These are phyloP conservation scores for Marmota monax DNA, from an alignment of 2,113 vertebrate species.

Conservation along the genomic window DNA sequence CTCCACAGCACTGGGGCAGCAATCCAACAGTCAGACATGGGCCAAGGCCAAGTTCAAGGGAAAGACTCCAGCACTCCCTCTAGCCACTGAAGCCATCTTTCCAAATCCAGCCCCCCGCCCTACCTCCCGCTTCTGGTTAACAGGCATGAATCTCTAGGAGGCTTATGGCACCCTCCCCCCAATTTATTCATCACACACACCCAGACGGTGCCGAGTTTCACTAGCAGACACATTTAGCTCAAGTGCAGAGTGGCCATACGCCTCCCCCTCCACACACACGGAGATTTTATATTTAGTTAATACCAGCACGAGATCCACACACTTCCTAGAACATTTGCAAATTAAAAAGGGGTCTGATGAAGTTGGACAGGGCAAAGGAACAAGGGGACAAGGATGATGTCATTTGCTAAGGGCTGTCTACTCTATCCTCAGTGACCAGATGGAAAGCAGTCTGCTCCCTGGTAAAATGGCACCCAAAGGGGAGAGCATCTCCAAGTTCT, in stretches of 20 bases:
- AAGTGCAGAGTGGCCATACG: not conserved
- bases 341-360: not conserved
- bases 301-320: not conserved
- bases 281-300: not conserved
- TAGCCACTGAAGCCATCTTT: not conserved
- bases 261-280: too few relatives aligned
- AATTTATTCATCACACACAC: accelerated
- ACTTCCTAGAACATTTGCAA: not conserved
- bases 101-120: accelerated
- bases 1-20: not conserved
- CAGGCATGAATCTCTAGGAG: not conserved
- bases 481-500: not conserved
- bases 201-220: not conserved
- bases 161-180: not conserved
- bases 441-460: not conserved
- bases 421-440: not conserved
- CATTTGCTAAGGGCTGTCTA: not conserved
- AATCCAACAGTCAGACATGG: not conserved
- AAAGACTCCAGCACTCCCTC: not conserved
- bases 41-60: not conserved
- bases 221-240: not conserved
- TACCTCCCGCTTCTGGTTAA: not conserved
- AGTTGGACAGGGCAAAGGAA: not conserved
- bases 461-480: not conserved
- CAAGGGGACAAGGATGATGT: not conserved